Evolutionary conservation across 2,797 vertebrate species (phyloP).

Genomic region (Lepilemur septentrionalis): DNA sequence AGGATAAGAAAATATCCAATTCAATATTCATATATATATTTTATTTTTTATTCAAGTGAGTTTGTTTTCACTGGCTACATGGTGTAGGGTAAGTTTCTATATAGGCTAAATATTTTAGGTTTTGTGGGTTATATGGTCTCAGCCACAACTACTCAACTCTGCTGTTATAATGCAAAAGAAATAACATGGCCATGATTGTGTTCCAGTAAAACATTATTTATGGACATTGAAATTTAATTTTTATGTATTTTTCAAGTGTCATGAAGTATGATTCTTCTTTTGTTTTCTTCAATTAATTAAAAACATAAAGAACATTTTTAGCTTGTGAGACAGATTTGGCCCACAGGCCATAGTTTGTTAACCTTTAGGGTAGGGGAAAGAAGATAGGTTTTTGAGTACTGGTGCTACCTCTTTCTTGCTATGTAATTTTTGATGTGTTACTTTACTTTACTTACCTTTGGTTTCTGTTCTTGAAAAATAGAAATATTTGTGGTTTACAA

Average conservation of each 20-base stretch:
- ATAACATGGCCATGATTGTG: background rate
- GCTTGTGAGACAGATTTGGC: background rate
- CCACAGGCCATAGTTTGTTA: background rate
- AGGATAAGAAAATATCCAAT: background rate
- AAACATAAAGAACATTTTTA: background rate
- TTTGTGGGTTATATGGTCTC: background rate
- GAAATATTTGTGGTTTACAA: background rate
- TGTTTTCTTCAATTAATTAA: background rate
- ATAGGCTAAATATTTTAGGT: background rate
- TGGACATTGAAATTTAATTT: background rate
- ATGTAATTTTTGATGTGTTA: background rate
- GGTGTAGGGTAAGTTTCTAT: background rate
- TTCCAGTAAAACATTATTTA: background rate
- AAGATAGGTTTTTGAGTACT: background rate
- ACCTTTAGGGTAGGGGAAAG: background rate
- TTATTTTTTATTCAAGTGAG: background rate
- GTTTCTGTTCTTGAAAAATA: background rate
- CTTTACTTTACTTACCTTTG: background rate
- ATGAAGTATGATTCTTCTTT: background rate
- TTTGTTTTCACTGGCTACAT: background rate
- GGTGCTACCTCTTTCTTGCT: background rate
- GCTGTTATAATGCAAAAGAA: background rate
- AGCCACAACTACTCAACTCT: background rate
- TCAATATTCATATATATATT: background rate
- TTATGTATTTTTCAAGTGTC: background rate